phyloP scores from a whole-genome alignment of 2,888 invertebrate genomes.

The Parascotia fuliginaria region DNA sequence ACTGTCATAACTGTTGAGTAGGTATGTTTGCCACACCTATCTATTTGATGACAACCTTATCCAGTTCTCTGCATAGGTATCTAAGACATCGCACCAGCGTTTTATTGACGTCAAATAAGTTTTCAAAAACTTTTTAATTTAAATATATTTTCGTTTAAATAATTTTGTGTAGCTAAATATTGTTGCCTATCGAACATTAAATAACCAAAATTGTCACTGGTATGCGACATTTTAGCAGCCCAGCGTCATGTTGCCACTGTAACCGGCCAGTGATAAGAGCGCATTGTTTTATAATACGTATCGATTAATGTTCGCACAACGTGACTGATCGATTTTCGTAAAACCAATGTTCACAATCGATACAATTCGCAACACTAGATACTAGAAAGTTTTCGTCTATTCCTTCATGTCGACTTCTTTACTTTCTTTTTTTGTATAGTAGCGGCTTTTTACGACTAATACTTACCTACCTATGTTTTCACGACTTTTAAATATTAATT shows the following conservation, averaged over 20 bases:
- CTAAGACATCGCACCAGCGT: too few species aligned
- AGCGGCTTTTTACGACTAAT: too few species aligned
- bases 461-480: too few species aligned
- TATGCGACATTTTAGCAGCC: constrained; percentile 63
- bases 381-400: background rate
- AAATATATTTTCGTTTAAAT: too few species aligned
- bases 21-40: too few species aligned
- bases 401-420: background rate
- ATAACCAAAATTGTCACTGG: background rate
- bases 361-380: constrained; percentile 22
- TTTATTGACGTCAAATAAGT: too few species aligned
- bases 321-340: constrained; percentile 64
- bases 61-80: too few species aligned
- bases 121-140: too few species aligned
- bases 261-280: constrained; percentile 75
- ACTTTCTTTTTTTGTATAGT: background rate
- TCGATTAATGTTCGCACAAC: constrained; percentile 67
- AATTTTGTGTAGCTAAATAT: too few species aligned
- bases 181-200: background rate
- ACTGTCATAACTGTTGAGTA: too few species aligned
- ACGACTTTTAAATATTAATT: too few species aligned
- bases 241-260: constrained; percentile 71
- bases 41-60: too few species aligned
- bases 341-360: constrained; percentile 47
- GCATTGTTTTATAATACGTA: constrained; percentile 77